Conservation (phyloP, 2,797 vertebrate genomes). For the Setipinna tenuifilis region DNA sequence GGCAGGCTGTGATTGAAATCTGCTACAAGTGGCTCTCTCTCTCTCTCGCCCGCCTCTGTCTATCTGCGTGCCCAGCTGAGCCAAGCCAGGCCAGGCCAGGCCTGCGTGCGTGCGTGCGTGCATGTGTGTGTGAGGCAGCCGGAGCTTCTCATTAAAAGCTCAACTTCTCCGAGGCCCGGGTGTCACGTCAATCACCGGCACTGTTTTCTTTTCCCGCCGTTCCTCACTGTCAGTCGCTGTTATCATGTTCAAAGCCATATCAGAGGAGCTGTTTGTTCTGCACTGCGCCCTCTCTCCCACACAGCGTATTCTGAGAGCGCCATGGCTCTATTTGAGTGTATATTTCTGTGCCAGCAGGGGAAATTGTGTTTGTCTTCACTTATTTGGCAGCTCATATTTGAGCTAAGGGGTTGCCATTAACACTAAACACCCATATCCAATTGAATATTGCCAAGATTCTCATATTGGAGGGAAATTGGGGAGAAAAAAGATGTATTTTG, state of each 20-base stretch:
- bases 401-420: conserved; percentile 78
- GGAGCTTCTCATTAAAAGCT: conserved; percentile 82
- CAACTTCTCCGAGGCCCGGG: conserved; percentile 77
- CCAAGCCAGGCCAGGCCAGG: conserved; percentile 43
- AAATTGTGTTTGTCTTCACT: conserved; percentile 82
- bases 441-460: conserved; percentile 78
- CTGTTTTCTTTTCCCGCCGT: conserved; percentile 65
- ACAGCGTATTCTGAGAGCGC: conserved; percentile 85
- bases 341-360: conserved; percentile 77
- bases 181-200: conserved; percentile 80
- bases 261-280: conserved; percentile 92
- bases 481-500: background rate
- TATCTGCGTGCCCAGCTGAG: conserved; percentile 40
- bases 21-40: conserved; percentile 68
- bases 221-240: conserved; percentile 80
- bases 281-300: conserved; percentile 88
- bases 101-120: conserved; percentile 37
- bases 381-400: conserved; percentile 82
- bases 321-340: conserved; percentile 83
- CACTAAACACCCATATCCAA: conserved; percentile 79
- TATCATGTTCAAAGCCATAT: conserved; percentile 89
- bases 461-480: conserved; percentile 67
- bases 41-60: conserved; percentile 47
- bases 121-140: conserved; percentile 53
- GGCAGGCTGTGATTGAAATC: conserved; percentile 78